A percentile compares a stretch with the other conserved stretches of the same genome.
phyloP scores from a whole-genome alignment of 2,113 vertebrate genomes.

The Callopanchax toddi region DNA sequence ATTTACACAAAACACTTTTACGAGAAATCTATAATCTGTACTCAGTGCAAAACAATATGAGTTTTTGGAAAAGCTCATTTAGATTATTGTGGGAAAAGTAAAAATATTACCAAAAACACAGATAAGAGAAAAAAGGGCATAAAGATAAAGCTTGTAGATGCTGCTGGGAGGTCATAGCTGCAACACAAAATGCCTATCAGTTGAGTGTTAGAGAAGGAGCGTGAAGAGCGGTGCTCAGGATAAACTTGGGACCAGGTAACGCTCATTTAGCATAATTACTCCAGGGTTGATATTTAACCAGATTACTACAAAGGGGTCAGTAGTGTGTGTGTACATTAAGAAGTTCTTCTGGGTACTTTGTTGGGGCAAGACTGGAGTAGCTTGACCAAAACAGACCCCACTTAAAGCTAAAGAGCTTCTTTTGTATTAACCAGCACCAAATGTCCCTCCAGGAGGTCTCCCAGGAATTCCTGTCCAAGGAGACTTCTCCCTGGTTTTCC shows the following conservation, averaged over 20 bases:
- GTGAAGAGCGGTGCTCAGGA: conserved; percentile 10
- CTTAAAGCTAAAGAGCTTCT: conserved; percentile 70
- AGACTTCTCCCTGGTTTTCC: conserved; percentile 44
- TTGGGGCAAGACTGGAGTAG: conserved; percentile 32
- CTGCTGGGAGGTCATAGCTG: conserved; percentile 6
- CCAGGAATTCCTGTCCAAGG: conserved; percentile 59
- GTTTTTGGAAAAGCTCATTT: neutral
- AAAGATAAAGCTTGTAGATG: conserved; percentile 14
- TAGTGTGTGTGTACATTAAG: conserved; percentile 18
- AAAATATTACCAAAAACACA: neutral
- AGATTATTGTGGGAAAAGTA: neutral
- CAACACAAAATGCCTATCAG: conserved; percentile 8
- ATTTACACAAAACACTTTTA: neutral
- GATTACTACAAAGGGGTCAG: conserved; percentile 41
- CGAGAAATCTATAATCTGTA: conserved; percentile 2
- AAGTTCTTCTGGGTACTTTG: conserved; percentile 29
- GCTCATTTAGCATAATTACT: conserved; percentile 74
- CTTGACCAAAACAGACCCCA: conserved; percentile 65
- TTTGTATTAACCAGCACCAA: conserved; percentile 72
- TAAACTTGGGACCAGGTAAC: conserved; percentile 55
- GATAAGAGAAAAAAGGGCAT: neutral
- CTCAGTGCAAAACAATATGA: neutral
- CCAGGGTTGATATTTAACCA: conserved; percentile 70
- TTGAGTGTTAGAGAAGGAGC: neutral
- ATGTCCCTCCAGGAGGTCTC: conserved; percentile 66